Evolutionary conservation across 1,140 invertebrate species (phyloP), one percentile per base, ranked within the genome.

Genomic region (Andrena cerasifolii): DNA sequence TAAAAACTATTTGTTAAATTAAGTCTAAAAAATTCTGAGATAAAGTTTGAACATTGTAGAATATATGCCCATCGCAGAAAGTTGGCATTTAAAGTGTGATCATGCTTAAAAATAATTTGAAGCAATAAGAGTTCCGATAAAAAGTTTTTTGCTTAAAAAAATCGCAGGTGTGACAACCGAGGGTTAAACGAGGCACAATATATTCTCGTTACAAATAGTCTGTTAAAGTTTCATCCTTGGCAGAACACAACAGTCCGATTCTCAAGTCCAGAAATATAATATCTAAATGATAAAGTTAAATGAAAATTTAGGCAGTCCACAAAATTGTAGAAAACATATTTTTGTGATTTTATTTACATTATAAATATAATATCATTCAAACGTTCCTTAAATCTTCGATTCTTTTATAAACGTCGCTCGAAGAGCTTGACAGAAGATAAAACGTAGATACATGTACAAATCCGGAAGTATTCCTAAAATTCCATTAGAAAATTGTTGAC

Each of bases 341-440:
- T 28, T 14, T n/a, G n/a, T n/a, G 28, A 10, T 26, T 73, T 63
- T 43, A 53, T 63, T 53, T 73, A 49, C 45, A 63, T 49, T 26
- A 24, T 49, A 47, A 10, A 36, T 40, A 54, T 54, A 40, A 26
- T 7, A 49, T 49, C 10, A 26, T 53, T 33, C 21, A 3, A 45
- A 58, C 47, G 24, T 26, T 24, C 4, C 18, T 53, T 40, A 59
- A 77, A 70, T 45, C 33, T 2, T 45, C 8, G 8, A 21, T 45
- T 45, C 21, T 54, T 40, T 43, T 16, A 40, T 45, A 24, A 53
- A 31, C 24, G 14, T 63, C 24, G 10, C 33, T 49, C 33, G 47
- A 62, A 78, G 18, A 16, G 14, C 62, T 26, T 26, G 16, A 65
- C 2, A 33, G 6, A 43, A 70, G 5, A 70, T 47, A 21, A 33